These are phyloP conservation scores for Myrmecobius fasciatus DNA, from an alignment of 2,113 vertebrate species.

Conservation along the genomic window DNA sequence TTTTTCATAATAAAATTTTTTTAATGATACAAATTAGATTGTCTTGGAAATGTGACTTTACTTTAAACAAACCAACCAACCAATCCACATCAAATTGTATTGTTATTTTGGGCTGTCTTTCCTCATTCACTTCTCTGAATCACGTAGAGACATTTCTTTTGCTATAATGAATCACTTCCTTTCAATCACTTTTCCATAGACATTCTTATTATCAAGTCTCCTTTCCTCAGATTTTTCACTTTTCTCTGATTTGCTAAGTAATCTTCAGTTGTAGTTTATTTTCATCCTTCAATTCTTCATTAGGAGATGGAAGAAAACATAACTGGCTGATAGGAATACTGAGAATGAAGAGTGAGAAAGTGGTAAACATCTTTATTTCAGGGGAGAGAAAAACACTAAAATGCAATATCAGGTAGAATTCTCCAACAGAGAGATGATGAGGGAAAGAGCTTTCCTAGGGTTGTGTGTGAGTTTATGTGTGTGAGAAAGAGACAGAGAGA, in stretches of 20 bases:
- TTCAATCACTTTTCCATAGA: neutral
- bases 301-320: constrained; percentile 10
- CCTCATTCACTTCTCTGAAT: constrained; percentile 34
- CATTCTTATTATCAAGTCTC: neutral
- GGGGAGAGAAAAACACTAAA: constrained; percentile 14
- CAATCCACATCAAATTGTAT: constrained; percentile 40
- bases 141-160: constrained; percentile 2
- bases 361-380: constrained; percentile 31
- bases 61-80: constrained; percentile 39
- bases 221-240: neutral
- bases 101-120: constrained; percentile 56
- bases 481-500: too few relatives aligned
- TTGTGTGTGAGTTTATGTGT: too few relatives aligned
- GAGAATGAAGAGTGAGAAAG: constrained; percentile 27
- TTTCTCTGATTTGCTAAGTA: neutral
- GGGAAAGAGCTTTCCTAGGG: neutral
- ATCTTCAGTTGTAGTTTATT: constrained; percentile 7
- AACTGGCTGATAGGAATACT: neutral
- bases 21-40: constrained; percentile 27
- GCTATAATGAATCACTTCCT: constrained; percentile 47
- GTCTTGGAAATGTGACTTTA: neutral
- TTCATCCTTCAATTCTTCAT: constrained; percentile 31
- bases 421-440: neutral
- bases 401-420: neutral
- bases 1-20: constrained; percentile 36